Evolutionary conservation across 2,888 invertebrate species (phyloP), one percentile per base, ranked within the genome.

Genomic region (Cryptophagus acutangulus): DNA sequence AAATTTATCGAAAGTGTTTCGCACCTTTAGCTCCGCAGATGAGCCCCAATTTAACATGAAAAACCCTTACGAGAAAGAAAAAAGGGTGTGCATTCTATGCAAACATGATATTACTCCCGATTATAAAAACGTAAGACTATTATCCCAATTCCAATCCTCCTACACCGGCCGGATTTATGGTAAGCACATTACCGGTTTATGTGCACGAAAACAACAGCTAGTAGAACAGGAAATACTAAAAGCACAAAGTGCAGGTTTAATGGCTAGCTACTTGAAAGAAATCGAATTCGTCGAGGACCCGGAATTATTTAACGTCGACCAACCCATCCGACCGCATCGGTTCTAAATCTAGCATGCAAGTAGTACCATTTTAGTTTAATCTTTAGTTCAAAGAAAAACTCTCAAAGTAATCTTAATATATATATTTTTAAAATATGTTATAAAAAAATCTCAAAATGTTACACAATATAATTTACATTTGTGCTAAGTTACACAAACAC

Each of bases 91-190:
- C 62, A 79, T 95, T 52, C 70, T 95, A 6, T 96, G 96, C 66
- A 81, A 83, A 69, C 66, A 85, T 44, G 78, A 85, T 18, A 82
- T 95, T n/a, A 75, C 75, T 1, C 84, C 91, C 0, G 79, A 91
- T 66, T 95, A 90, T 62, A 96, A 95, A 70, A 99, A 99, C 70
- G 81, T 84, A 0, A 81, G 89, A 54, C 69, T 99, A 2, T 70
- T 99, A 3, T 91, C 93, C 0, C 96, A 97, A 66, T 99, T 99
- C 69, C 87, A 96, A 61, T 97, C 96, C 18, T 85, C 91, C 0
- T 92, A 87, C 63, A 96, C 97, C 0, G 97, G 97, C 1, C 77
- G 84, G 50, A 80, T 95, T 46, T 97, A 95, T 65, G 91, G 89
- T 0, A 78, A 85, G 38, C 89, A 96, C 58, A 88, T 97, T 28